phyloP scores from a whole-genome alignment of 2,888 invertebrate species.

The Oscheius sp. region DNA sequence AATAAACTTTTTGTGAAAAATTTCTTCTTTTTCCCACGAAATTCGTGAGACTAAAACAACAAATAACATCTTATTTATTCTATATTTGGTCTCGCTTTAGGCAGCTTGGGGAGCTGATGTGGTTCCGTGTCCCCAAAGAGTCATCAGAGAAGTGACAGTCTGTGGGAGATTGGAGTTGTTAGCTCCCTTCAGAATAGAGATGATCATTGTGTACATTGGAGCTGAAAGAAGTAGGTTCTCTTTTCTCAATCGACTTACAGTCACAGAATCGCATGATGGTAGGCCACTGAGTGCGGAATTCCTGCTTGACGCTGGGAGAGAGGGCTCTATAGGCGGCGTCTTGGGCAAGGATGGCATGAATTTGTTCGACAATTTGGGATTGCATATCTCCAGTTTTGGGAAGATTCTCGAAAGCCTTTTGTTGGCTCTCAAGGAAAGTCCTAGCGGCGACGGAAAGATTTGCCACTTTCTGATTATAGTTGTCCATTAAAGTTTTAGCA shows the following conservation, averaged over 20 bases:
- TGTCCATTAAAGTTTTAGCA: not conserved
- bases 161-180: not conserved
- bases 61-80: too few relatives aligned
- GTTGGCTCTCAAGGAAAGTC: not conserved
- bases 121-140: too few relatives aligned
- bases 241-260: not conserved
- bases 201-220: not conserved
- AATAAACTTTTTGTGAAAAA: too few relatives aligned
- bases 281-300: not conserved
- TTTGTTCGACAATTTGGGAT: not conserved
- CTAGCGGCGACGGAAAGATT: not conserved
- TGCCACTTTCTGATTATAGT: not conserved
- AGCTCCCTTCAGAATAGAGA: not conserved
- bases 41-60: too few relatives aligned
- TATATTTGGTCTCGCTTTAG: too few relatives aligned
- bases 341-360: not conserved
- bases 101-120: too few relatives aligned
- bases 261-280: not conserved
- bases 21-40: too few relatives aligned
- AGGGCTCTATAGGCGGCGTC: too few relatives aligned
- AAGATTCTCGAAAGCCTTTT: too few relatives aligned
- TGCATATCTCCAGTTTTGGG: not conserved
- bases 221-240: not conserved
- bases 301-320: not conserved
- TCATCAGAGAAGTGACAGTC: constrained; percentile 8